Evolutionary conservation across 1,140 invertebrate species (phyloP).

Genomic region (Antheraea pernyi): DNA sequence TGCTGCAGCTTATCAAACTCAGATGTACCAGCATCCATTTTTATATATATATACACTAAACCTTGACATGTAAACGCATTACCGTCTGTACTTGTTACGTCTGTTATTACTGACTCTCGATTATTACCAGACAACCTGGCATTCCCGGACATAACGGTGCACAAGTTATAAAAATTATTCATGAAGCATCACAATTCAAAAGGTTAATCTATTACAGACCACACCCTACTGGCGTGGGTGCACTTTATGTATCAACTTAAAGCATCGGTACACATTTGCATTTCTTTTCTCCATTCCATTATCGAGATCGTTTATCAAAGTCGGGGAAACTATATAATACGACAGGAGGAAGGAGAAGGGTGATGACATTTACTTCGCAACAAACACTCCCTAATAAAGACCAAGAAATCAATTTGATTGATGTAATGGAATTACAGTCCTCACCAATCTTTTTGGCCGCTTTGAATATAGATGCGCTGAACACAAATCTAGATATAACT

Average conservation of each 20-base stretch:
- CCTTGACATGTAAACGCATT: no score
- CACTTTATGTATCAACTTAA: neutral
- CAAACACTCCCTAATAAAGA: constrained; percentile 12
- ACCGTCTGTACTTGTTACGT: no score
- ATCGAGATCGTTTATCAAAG: constrained; percentile 20
- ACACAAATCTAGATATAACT: no score
- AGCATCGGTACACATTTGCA: constrained; percentile 4
- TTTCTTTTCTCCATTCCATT: constrained; percentile 9
- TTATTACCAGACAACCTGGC: no score
- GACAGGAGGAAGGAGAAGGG: constrained; percentile 9
- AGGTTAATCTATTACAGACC: neutral
- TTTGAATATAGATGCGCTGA: no score
- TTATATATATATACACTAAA: no score
- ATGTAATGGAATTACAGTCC: neutral
- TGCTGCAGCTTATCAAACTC: no score
- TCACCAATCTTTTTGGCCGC: no score
- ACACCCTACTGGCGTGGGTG: neutral
- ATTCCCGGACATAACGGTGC: no score
- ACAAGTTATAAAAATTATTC: neutral
- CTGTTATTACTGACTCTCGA: no score
- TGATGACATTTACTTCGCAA: constrained; percentile 8
- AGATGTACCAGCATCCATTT: no score
- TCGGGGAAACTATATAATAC: constrained; percentile 13
- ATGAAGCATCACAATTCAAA: no score
- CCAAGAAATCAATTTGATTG: constrained; percentile 2